Evolutionary conservation across 2,888 invertebrate species (phyloP).

Genomic region (Brachyopa scutellaris): DNA sequence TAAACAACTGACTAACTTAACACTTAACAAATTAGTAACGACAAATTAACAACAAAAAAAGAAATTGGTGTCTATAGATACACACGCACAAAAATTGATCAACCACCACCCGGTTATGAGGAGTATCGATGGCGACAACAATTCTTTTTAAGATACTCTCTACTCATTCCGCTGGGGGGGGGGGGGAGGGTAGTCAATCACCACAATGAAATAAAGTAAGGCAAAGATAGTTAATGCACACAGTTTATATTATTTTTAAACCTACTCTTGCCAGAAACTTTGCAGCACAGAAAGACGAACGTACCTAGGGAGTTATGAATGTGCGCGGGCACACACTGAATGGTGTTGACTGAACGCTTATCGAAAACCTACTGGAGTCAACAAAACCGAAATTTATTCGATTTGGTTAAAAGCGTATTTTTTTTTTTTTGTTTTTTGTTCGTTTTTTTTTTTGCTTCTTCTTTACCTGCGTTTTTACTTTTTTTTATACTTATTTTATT

Average conservation of each 20-base stretch:
- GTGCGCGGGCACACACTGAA: conserved; percentile 48
- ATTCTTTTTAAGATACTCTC: conserved; percentile 47
- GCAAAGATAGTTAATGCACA: conserved; percentile 29
- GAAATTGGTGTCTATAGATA: conserved; percentile 9
- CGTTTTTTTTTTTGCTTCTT: conserved; percentile 33
- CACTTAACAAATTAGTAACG: conserved; percentile 71
- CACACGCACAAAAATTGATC: conserved; percentile 50
- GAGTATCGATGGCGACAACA: conserved; percentile 61
- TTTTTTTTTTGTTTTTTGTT: conserved; percentile 4
- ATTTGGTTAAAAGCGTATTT: conserved; percentile 53
- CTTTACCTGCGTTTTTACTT: conserved; percentile 16
- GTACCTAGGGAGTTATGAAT: conserved; percentile 26
- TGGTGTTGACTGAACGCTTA: conserved; percentile 70
- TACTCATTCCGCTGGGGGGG: conserved; percentile 20
- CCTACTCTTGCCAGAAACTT: conserved; percentile 39
- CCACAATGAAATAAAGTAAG: conserved; percentile 46
- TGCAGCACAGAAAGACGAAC: conserved; percentile 20
- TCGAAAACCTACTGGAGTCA: conserved; percentile 71
- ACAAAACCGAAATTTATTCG: conserved; percentile 63
- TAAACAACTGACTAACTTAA: conserved; percentile 70
- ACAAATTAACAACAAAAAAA: conserved; percentile 60
- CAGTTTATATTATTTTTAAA: conserved; percentile 13
- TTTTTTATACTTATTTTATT: conserved; percentile 25
- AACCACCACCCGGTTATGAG: conserved; percentile 63
- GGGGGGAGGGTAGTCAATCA: conserved; percentile 32